These are phyloP conservation scores for Peromyscus californicus DNA, from an alignment of 2,113 vertebrate species.

Conservation along the genomic window DNA sequence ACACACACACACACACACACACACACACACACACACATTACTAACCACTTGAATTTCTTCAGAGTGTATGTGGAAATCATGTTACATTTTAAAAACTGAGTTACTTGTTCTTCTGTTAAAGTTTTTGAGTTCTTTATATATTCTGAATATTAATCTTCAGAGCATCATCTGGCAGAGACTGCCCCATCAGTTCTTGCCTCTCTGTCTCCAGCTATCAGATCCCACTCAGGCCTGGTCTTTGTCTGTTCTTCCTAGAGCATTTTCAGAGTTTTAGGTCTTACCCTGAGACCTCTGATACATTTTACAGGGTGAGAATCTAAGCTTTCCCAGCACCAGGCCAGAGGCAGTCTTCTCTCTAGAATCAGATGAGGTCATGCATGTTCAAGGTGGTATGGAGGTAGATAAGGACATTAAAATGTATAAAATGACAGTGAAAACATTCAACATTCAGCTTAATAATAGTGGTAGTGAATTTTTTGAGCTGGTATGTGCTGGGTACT, in stretches of 20 bases:
- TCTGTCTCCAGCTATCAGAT: neutral
- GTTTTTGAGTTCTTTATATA: neutral
- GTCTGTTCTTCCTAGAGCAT: neutral
- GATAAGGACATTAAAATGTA: neutral
- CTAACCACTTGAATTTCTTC: neutral
- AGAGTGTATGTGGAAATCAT: neutral
- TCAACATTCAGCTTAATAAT: neutral
- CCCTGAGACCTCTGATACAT: neutral
- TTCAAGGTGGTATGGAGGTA: neutral
- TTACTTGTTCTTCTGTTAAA: neutral
- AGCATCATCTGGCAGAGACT: fast-evolving
- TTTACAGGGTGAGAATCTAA: neutral
- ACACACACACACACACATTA: neutral
- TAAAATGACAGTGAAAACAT: too few relatives aligned
- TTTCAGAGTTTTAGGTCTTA: neutral
- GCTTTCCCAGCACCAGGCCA: neutral
- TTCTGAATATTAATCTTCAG: neutral
- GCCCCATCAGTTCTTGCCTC: neutral
- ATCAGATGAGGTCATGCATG: neutral
- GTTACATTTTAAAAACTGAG: neutral
- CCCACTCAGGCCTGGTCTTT: neutral
- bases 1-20: neutral
- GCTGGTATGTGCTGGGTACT: neutral
- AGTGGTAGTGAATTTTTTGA: too few relatives aligned
- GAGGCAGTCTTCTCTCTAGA: neutral